Conservation (phyloP, 2,113 vertebrate genomes). For the Corynorhinus townsendii region DNA sequence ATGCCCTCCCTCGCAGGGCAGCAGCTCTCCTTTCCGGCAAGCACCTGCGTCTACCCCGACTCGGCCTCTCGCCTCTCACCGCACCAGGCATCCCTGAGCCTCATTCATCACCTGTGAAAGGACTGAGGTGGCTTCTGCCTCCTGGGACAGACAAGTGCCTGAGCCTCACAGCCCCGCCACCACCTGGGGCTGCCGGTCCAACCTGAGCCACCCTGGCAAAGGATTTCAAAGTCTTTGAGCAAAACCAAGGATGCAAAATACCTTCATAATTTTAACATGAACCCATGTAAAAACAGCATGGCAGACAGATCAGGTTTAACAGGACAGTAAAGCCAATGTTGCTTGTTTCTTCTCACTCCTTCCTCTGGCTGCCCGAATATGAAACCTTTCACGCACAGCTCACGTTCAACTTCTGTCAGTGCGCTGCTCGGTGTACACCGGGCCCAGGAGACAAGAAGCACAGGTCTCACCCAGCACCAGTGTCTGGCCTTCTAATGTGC, state of each 20-base stretch:
- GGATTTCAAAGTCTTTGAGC: neutral
- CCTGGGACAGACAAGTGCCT: rapidly evolving
- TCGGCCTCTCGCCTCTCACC: neutral
- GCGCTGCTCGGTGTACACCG: rapidly evolving
- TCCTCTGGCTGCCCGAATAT: neutral
- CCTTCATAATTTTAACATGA: neutral
- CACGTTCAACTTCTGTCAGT: rapidly evolving
- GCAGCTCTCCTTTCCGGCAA: neutral
- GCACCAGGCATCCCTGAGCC: neutral
- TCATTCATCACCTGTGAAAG: neutral
- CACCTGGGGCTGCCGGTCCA: neutral
- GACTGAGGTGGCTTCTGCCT: neutral
- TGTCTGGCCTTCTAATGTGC: rapidly evolving
- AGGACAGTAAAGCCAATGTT: neutral
- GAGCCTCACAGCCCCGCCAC: neutral
- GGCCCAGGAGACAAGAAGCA: rapidly evolving
- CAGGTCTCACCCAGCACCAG: rapidly evolving
- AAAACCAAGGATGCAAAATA: neutral
- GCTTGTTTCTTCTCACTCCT: neutral
- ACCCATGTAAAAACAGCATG: neutral
- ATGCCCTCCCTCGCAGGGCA: neutral
- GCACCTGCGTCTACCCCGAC: neutral
- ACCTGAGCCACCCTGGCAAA: neutral
- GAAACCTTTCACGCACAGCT: rapidly evolving
- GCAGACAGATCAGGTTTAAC: neutral